Conservation (phyloP, 2,797 vertebrate species). For the Galagoides demidoff region DNA sequence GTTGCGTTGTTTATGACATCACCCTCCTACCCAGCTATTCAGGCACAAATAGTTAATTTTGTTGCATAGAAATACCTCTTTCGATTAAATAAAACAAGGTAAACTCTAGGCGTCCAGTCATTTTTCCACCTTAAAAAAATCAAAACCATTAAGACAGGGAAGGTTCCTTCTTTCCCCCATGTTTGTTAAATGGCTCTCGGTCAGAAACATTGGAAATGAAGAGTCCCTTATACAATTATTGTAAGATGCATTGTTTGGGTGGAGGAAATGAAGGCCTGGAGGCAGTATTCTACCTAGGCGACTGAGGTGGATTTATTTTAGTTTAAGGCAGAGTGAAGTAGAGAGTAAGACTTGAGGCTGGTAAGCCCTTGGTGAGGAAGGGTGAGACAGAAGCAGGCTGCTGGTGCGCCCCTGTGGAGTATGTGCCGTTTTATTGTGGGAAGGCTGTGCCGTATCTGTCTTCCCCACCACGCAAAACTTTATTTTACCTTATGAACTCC, state of each 20-base stretch:
- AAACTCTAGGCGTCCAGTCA: not conserved
- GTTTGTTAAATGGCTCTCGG: not conserved
- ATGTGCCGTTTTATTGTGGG: not conserved
- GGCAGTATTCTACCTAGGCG: too few relatives aligned
- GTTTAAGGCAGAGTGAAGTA: not conserved
- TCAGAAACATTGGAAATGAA: not conserved
- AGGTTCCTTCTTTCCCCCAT: not conserved
- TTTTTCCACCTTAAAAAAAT: not conserved
- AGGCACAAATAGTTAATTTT: not conserved
- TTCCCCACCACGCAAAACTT: not conserved
- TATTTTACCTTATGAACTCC: not conserved
- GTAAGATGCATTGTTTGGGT: not conserved
- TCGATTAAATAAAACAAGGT: not conserved
- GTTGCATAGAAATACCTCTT: not conserved
- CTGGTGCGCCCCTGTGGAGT: not conserved
- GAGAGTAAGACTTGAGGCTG: not conserved
- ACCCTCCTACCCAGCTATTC: not conserved
- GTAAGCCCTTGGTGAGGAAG: not conserved
- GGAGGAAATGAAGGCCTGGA: not conserved
- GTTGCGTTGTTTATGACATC: not conserved
- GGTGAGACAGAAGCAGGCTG: not conserved
- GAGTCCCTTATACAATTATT: not conserved
- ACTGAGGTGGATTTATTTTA: not conserved
- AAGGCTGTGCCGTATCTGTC: not conserved
- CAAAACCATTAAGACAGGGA: not conserved